phyloP scores from a whole-genome alignment of 1,140 invertebrate species.

The Agrypnia vestita region DNA sequence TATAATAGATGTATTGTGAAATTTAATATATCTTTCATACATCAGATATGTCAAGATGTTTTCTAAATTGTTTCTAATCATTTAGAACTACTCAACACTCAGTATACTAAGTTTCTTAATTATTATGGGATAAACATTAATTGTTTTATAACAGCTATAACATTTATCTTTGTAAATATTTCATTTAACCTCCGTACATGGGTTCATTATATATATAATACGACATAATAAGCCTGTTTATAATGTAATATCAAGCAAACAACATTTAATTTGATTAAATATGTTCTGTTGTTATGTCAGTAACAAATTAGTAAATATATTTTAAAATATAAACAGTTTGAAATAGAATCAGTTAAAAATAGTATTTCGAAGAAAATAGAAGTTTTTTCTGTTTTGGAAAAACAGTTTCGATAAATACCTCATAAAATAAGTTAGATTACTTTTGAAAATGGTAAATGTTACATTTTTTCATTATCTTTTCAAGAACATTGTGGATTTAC shows the following conservation, averaged over 20 bases:
- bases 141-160: slow-evolving; percentile 20
- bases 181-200: neutral
- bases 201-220: too few species aligned
- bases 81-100: slow-evolving; percentile 33
- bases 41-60: slow-evolving; percentile 39
- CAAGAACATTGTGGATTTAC: neutral
- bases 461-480: neutral
- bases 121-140: slow-evolving; percentile 1
- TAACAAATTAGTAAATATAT: too few species aligned
- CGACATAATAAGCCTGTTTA: too few species aligned
- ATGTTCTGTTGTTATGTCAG: too few species aligned
- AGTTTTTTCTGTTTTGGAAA: neutral
- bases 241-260: too few species aligned
- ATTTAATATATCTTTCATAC: slow-evolving; percentile 12
- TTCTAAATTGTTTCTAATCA: slow-evolving; percentile 20
- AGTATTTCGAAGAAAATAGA: neutral
- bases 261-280: too few species aligned
- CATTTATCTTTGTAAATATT: slow-evolving; percentile 28
- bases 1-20: neutral
- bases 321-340: neutral
- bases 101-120: neutral
- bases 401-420: neutral
- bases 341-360: slow-evolving; percentile 25
- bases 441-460: neutral
- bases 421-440: slow-evolving; percentile 2